Evolutionary conservation across 2,888 invertebrate species (phyloP), one percentile per base, ranked within the genome.

Genomic region (Parnassius glacialis): DNA sequence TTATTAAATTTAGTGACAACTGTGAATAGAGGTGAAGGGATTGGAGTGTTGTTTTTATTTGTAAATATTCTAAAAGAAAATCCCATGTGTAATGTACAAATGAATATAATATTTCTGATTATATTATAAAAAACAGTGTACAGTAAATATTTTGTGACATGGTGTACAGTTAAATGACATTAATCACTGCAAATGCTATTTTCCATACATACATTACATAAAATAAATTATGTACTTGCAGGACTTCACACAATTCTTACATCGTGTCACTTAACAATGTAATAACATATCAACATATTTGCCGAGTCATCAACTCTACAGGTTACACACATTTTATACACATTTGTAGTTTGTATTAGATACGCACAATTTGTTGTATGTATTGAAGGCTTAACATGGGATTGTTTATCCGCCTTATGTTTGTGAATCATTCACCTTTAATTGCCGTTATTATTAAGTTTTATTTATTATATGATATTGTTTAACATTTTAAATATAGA

Each of bases 101-200:
- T 84, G 72, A 83, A 83, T 83, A 86, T 87, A 87, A 86, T 87
- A 87, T 85, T 85, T 87, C 85, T 85, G 74, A 70, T 71, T 70
- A 81, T 81, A 84, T 75, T 83, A 80, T 80, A 76, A 75, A 81
- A 83, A 58, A 79, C 78, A 72, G 72, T 84, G 83, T 80, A 84
- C 83, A 84, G 77, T 79, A 76, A 83, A 84, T 89, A 88, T 87
- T 90, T 90, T 88, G 88, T 88, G 90, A 89, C 89, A 87, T 87
- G 89, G 80, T 89, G 88, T 88, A 81, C 75, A 78, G 75, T 76
- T 77, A 79, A 74, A 76, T 68, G 75, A 74, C 73, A 68, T 76
- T 81, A 79, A 77, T 77, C 71, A 76, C 78, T 66, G 75, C 76
- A 71, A 74, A 74, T 76, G 77, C 78, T 84, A 85, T 88, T 84